phyloP scores from a whole-genome alignment of 2,797 vertebrate species.

The Microctenopoma stevenorrisi region DNA sequence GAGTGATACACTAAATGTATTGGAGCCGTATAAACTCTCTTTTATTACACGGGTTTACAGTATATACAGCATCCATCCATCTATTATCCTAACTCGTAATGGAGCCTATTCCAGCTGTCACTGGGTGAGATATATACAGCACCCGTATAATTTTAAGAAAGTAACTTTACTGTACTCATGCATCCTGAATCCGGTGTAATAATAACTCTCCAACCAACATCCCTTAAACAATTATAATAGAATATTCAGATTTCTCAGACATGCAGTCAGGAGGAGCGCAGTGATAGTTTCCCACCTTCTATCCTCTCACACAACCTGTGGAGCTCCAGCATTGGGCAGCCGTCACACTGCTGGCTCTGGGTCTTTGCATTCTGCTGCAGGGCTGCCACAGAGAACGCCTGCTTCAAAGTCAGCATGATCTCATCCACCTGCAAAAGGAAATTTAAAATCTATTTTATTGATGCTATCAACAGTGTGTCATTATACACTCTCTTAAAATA shows the following conservation, averaged over 20 bases:
- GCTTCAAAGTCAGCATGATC: slow-evolving; percentile 98
- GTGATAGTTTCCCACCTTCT: slow-evolving; percentile 85
- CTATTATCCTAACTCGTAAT: too few relatives aligned
- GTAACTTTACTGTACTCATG: not conserved
- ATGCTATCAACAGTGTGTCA: not conserved
- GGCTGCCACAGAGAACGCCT: slow-evolving; percentile 95
- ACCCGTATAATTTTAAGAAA: not conserved
- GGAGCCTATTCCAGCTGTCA: too few relatives aligned
- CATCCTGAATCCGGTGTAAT: not conserved
- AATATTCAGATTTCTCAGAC: not conserved
- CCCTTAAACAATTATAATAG: not conserved
- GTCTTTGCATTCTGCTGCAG: slow-evolving; percentile 87
- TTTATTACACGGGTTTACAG: not conserved
- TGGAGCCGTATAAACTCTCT: not conserved
- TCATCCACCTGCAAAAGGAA: slow-evolving; percentile 90
- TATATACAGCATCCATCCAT: too few relatives aligned
- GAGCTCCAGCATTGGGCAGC: slow-evolving; percentile 92
- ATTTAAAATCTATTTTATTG: not conserved
- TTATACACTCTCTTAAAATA: not conserved
- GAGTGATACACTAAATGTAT: not conserved
- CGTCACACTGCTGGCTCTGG: slow-evolving; percentile 90
- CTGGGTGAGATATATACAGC: too few relatives aligned
- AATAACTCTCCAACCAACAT: not conserved
- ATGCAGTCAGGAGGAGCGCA: not conserved
- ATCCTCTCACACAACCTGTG: slow-evolving; percentile 94